phyloP scores from a whole-genome alignment of 1,140 invertebrate genomes.

The Zaprionus lachaisei region DNA sequence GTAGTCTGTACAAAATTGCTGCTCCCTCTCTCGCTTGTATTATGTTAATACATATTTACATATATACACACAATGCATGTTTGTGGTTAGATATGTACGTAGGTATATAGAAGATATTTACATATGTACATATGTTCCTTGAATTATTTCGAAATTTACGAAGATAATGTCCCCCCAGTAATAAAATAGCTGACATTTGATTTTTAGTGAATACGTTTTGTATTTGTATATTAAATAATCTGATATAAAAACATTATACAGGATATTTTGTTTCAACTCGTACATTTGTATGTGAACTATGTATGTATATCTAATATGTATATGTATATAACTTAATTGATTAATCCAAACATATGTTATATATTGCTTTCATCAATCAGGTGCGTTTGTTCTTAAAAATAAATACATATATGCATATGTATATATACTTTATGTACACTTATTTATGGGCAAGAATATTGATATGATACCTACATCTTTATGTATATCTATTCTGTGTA shows the following conservation, averaged over 20 bases:
- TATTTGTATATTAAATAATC: slow-evolving; percentile 34
- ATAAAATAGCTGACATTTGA: neutral
- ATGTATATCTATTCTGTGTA: neutral
- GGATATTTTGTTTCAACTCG: slow-evolving; percentile 23
- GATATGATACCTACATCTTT: slow-evolving; percentile 16
- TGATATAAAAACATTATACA: slow-evolving; percentile 33
- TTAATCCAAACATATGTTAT: slow-evolving; percentile 13
- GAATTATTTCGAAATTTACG: too few species aligned
- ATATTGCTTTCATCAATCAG: slow-evolving; percentile 31
- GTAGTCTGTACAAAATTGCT: too few species aligned
- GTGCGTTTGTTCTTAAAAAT: slow-evolving; percentile 20
- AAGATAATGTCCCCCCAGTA: neutral
- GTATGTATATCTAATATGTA: slow-evolving; percentile 11
- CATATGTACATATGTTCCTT: neutral
- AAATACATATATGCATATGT: slow-evolving; percentile 16
- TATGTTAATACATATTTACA: too few species aligned
- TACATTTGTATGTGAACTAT: neutral
- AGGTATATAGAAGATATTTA: too few species aligned
- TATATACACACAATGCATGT: too few species aligned
- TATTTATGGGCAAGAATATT: slow-evolving; percentile 19
- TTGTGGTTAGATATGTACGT: too few species aligned
- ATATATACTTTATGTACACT: slow-evolving; percentile 9
- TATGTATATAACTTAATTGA: slow-evolving; percentile 17
- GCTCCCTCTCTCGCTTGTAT: too few species aligned
- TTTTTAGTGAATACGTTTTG: slow-evolving; percentile 14